phyloP scores from a whole-genome alignment of 1,140 invertebrate species.

The Drosophila auraria region DNA sequence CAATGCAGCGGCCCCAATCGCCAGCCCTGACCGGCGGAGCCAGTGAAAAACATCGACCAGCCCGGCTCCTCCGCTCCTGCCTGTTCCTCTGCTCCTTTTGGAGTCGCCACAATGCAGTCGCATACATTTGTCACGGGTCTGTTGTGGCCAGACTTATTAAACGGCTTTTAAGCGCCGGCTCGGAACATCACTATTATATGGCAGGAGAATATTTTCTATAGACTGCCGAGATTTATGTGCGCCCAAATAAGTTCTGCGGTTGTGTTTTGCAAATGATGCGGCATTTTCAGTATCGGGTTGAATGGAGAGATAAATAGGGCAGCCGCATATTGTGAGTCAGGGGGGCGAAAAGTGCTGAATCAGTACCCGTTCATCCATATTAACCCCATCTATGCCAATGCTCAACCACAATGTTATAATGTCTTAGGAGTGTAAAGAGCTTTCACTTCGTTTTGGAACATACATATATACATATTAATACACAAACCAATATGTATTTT shows the following conservation, averaged over 20 bases:
- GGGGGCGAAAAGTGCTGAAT: conserved; percentile 26
- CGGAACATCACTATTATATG: conserved; percentile 40
- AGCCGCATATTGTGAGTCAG: conserved; percentile 4
- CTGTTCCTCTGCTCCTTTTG: background rate
- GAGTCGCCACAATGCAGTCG: conserved; percentile 52
- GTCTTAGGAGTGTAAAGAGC: background rate
- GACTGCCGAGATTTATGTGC: conserved; percentile 63
- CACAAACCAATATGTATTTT: no score
- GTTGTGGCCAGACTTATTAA: conserved; percentile 75
- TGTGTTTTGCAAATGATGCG: conserved; percentile 59
- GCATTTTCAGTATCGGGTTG: conserved; percentile 24
- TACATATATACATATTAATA: background rate
- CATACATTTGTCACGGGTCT: conserved; percentile 67
- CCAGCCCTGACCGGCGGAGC: conserved; percentile 21
- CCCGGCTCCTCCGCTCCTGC: conserved; percentile 5
- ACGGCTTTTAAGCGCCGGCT: conserved; percentile 72
- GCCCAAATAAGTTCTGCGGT: conserved; percentile 42
- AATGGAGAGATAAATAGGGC: conserved; percentile 11
- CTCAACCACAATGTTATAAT: conserved; percentile 13
- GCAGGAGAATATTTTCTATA: conserved; percentile 58
- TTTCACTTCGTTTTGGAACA: background rate
- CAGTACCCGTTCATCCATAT: conserved; percentile 8
- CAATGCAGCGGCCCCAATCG: conserved; percentile 58
- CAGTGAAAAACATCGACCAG: conserved; percentile 2
- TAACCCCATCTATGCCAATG: background rate